phyloP scores from a whole-genome alignment of 2,888 invertebrate genomes.

The Andricus curvator region DNA sequence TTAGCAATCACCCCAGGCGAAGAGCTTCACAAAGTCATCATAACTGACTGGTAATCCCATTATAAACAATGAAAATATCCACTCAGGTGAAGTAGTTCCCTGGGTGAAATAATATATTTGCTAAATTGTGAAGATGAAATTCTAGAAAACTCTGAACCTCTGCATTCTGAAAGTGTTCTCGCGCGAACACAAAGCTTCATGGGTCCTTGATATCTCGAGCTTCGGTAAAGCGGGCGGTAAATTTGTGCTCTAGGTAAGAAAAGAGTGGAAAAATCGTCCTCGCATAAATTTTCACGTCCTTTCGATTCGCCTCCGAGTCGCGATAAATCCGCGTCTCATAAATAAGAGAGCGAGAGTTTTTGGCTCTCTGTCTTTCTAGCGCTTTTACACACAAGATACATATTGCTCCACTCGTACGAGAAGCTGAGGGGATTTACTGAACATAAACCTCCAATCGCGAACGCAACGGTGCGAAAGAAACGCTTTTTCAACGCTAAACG shows the following conservation, averaged over 20 bases:
- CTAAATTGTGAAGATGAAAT: background rate
- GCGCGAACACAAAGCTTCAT: background rate
- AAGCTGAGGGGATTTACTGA: background rate
- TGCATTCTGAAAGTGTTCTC: background rate
- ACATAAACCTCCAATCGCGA: slow-evolving; percentile 23
- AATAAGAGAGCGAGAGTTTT: slow-evolving; percentile 61
- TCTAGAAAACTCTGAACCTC: background rate
- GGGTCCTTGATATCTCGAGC: slow-evolving; percentile 7
- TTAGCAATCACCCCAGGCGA: too few species aligned
- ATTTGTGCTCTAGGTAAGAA: slow-evolving; percentile 43
- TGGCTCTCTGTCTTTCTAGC: slow-evolving; percentile 21
- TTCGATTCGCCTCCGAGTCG: slow-evolving; percentile 54
- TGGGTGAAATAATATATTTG: background rate
- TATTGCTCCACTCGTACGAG: slow-evolving; percentile 52
- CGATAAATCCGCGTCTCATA: slow-evolving; percentile 67
- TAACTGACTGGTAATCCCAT: too few species aligned
- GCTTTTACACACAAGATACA: slow-evolving; percentile 55
- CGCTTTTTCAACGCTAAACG: slow-evolving; percentile 14
- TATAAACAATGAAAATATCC: background rate
- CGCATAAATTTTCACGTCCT: slow-evolving; percentile 63
- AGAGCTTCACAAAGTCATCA: too few species aligned
- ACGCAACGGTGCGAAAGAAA: slow-evolving; percentile 20
- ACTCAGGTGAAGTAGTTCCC: background rate
- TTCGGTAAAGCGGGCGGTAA: slow-evolving; percentile 43
- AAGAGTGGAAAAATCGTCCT: slow-evolving; percentile 49